phyloP scores from a whole-genome alignment of 2,888 invertebrate genomes.

The Epiblema foenella region DNA sequence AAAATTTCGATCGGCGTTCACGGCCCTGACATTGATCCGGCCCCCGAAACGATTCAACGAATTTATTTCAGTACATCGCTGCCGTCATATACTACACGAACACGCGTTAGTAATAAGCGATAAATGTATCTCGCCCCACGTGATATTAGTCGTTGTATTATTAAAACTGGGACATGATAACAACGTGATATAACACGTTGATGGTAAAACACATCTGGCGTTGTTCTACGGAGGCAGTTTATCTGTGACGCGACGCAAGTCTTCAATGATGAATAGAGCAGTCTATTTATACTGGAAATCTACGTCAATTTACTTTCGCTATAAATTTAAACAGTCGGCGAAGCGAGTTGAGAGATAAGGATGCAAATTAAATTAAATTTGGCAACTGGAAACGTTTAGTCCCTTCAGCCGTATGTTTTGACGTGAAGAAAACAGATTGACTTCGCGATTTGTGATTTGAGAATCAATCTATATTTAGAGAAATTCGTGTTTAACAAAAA shows the following conservation, averaged over 20 bases:
- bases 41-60: constrained; percentile 54
- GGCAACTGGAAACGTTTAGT: not conserved
- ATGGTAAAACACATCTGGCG: not conserved
- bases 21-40: constrained; percentile 63
- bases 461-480: too few species aligned
- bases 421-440: not conserved
- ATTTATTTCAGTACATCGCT: constrained; percentile 38
- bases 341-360: constrained; percentile 10
- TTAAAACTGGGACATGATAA: not conserved
- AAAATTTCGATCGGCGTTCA: constrained; percentile 47
- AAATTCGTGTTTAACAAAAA: too few species aligned
- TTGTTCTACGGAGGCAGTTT: not conserved
- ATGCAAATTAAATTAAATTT: constrained; percentile 6
- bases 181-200: not conserved
- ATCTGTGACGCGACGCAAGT: constrained; percentile 28
- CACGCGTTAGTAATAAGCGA: constrained; percentile 7
- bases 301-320: constrained; percentile 27
- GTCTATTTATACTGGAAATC: constrained; percentile 33
- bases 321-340: constrained; percentile 13
- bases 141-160: constrained; percentile 14
- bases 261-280: constrained; percentile 31
- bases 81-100: constrained; percentile 31
- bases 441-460: not conserved
- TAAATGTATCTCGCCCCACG: constrained; percentile 39
- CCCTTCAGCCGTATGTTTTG: not conserved